Evolutionary conservation across 64 coral and sea anemone genomes (phyloP).

Genomic region (Cladopsammia gracilis): DNA sequence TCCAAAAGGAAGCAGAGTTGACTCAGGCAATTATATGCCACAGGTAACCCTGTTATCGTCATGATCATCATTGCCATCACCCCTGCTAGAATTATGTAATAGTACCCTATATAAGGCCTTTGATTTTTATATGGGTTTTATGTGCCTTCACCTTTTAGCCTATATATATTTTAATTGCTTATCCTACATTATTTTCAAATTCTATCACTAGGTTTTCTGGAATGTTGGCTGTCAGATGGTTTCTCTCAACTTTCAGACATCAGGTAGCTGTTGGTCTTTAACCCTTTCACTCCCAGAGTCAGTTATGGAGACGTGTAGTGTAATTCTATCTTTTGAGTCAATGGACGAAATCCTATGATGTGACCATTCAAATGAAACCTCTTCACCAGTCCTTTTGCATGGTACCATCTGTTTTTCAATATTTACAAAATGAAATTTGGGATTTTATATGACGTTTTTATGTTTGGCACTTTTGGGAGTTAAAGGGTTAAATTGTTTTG

Average conservation of each 20-base stretch:
- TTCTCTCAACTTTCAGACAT: conserved; percentile 95
- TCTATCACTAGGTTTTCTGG: conserved; percentile 84
- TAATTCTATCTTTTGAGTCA: too few relatives aligned
- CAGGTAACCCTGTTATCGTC: conserved; percentile 47
- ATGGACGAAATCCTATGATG: too few relatives aligned
- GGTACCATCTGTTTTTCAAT: too few relatives aligned
- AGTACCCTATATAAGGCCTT: not conserved
- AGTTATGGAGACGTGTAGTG: too few relatives aligned
- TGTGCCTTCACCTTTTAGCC: too few relatives aligned
- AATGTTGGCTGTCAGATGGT: conserved; percentile 99
- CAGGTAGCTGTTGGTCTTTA: conserved; percentile 68
- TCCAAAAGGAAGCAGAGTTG: conserved; percentile 96
- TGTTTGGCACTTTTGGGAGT: too few relatives aligned
- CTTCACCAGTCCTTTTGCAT: too few relatives aligned
- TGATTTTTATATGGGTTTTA: not conserved
- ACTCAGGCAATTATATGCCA: conserved; percentile 98
- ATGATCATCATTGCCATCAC: not conserved
- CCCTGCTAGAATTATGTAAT: not conserved
- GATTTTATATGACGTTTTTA: too few relatives aligned
- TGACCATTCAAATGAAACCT: too few relatives aligned
- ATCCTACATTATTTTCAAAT: not conserved
- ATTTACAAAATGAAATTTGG: too few relatives aligned
- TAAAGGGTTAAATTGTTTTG: not conserved
- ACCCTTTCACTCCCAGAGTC: too few relatives aligned
- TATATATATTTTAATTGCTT: not conserved